Conservation (phyloP, 2,888 invertebrate species). For the Galerucella nymphaeae region DNA sequence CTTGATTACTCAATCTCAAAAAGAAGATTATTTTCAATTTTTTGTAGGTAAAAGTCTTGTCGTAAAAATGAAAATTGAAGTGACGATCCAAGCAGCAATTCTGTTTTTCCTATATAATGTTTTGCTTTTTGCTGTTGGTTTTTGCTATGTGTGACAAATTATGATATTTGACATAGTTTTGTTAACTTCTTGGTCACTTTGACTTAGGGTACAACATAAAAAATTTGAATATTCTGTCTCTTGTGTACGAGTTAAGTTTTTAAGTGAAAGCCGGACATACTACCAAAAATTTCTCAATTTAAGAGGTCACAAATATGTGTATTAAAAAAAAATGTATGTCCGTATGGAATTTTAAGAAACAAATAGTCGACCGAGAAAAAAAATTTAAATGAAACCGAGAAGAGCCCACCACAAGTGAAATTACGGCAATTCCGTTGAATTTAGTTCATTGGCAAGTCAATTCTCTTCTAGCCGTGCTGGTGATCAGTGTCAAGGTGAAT, state of each 20-base stretch:
- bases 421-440: conserved; percentile 32
- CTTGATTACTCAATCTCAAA: no score
- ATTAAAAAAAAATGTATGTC: background rate
- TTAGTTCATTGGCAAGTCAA: conserved; percentile 22
- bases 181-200: no score
- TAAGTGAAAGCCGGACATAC: background rate
- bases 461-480: conserved; percentile 14
- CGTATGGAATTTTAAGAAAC: conserved; percentile 4
- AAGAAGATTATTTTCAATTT: no score
- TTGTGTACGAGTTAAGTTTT: background rate
- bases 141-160: no score
- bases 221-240: no score
- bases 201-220: no score
- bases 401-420: conserved; percentile 39
- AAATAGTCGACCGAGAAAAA: background rate
- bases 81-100: no score
- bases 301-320: background rate
- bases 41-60: no score
- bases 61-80: no score
- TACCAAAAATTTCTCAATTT: background rate
- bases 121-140: no score
- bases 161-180: no score
- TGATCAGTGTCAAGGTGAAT: conserved; percentile 37
- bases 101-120: no score
- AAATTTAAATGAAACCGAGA: conserved; percentile 35